Conservation (phyloP, 2,113 vertebrate species). For the Oreochromis aureus region DNA sequence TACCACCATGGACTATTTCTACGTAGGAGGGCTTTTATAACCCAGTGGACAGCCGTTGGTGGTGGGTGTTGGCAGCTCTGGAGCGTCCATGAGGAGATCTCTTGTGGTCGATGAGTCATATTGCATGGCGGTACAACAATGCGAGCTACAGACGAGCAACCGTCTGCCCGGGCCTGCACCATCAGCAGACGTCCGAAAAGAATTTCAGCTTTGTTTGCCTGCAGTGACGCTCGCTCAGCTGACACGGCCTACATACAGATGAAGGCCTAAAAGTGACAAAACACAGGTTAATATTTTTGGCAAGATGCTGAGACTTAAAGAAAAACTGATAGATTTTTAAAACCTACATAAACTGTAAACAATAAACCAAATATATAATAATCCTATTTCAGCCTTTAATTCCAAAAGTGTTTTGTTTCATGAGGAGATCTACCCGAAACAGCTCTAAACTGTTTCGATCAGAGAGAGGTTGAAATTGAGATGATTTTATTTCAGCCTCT, state of each 20-base stretch:
- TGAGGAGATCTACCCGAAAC: neutral
- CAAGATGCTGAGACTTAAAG: neutral
- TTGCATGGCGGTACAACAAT: conserved; percentile 27
- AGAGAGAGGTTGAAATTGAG: neutral
- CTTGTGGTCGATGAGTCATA: conserved; percentile 41
- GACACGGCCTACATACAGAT: neutral
- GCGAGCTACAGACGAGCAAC: conserved; percentile 7
- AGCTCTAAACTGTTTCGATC: neutral
- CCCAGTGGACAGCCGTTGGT: conserved; percentile 6
- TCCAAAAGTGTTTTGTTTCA: neutral
- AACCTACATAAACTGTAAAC: neutral
- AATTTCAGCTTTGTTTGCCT: conserved; percentile 47
- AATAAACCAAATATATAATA: neutral
- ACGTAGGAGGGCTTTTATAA: conserved; percentile 9
- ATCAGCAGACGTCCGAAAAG: conserved; percentile 22
- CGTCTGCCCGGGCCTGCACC: neutral
- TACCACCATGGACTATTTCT: neutral
- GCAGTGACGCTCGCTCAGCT: neutral
- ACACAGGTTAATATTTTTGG: neutral
- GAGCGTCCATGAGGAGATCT: neutral
- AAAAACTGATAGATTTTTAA: neutral
- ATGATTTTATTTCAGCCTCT: neutral
- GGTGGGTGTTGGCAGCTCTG: conserved; percentile 36
- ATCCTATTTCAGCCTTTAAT: neutral
- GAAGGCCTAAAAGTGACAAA: neutral